phyloP scores from a whole-genome alignment of 2,113 vertebrate genomes.

The Sakesphorus luctuosus region DNA sequence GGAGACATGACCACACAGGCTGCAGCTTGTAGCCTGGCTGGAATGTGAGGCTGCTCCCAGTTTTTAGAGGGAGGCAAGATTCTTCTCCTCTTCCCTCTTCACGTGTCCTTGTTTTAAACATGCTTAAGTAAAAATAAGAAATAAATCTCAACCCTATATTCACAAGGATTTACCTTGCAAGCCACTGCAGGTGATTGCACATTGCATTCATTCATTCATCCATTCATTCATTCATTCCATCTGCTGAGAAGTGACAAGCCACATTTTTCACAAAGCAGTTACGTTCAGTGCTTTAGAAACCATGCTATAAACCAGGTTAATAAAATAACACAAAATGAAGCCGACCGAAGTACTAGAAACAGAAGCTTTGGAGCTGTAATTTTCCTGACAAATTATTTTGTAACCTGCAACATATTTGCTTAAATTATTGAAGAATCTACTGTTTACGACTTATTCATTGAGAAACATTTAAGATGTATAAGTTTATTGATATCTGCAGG shows the following conservation, averaged over 20 bases:
- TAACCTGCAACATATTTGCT: not conserved
- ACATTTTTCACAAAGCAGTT: not conserved
- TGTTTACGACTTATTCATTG: not conserved
- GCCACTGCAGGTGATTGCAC: fast-evolving
- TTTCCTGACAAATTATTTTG: not conserved
- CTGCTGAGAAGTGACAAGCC: not conserved
- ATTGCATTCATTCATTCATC: not conserved
- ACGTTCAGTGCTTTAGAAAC: not conserved
- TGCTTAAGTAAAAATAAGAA: not conserved
- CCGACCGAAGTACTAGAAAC: not conserved
- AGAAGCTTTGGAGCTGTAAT: not conserved
- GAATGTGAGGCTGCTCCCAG: fast-evolving
- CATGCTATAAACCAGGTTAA: not conserved
- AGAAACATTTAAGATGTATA: not conserved
- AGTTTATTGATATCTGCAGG: not conserved
- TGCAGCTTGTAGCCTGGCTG: not conserved
- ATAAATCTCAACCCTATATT: not conserved
- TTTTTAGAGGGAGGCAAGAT: not conserved
- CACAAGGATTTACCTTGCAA: not conserved
- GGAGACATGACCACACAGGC: not conserved
- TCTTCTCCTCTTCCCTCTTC: not conserved
- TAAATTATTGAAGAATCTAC: not conserved
- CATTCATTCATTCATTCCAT: not conserved
- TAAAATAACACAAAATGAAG: not conserved
- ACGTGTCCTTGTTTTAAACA: fast-evolving